These are phyloP conservation scores for Trachythela sp. DNA, from an alignment of 64 coral and sea anemone species.

Conservation along the genomic window DNA sequence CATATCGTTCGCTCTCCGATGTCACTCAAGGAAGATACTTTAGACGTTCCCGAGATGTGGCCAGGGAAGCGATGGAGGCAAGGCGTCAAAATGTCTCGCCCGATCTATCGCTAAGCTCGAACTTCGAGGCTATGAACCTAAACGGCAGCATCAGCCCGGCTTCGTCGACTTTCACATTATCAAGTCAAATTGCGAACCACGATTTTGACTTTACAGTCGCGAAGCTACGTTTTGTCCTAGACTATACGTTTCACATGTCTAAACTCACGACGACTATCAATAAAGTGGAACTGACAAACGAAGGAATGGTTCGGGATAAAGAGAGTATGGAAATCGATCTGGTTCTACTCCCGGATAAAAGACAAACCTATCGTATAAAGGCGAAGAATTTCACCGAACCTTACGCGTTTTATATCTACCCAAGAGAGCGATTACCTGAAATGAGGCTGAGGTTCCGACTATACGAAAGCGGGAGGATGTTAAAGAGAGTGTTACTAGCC, in stretches of 20 bases:
- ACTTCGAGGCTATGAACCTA: neutral
- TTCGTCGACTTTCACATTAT: neutral
- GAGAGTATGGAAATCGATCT: slow-evolving; percentile 8
- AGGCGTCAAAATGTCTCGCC: neutral
- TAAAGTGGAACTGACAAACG: slow-evolving; percentile 12
- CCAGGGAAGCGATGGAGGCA: neutral
- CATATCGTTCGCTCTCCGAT: neutral
- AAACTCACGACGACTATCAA: slow-evolving; percentile 11
- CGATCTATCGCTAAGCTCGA: neutral
- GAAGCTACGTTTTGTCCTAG: neutral
- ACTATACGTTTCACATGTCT: neutral
- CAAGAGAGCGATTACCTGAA: neutral
- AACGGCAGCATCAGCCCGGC: slow-evolving; percentile 12
- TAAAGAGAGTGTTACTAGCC: neutral
- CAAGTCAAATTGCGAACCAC: neutral
- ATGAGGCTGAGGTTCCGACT: slow-evolving; percentile 5
- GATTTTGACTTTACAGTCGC: slow-evolving; percentile 13
- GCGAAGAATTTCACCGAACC: slow-evolving; percentile 4
- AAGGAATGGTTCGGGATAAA: neutral
- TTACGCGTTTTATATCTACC: neutral
- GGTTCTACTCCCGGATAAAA: neutral
- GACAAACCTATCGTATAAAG: neutral
- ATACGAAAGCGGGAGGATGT: neutral
- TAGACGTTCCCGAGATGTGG: neutral
- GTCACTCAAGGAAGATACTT: neutral